A percentile compares a stretch with the other conserved stretches of the same genome.
phyloP scores from a whole-genome alignment of 1,140 invertebrate genomes.

The Homarus americanus region DNA sequence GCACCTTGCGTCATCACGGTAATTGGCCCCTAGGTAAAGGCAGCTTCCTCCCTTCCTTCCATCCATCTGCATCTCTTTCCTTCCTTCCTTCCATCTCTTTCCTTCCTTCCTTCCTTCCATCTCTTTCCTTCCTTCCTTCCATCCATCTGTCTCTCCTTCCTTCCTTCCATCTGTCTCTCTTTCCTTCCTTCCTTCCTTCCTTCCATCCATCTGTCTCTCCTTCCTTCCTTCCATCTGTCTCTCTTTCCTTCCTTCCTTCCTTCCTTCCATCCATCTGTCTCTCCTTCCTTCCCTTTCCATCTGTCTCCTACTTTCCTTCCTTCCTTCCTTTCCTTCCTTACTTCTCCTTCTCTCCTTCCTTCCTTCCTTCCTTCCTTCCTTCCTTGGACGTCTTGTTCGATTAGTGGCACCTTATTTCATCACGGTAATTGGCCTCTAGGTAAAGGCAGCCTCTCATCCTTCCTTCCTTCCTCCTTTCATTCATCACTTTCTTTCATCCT shows the following conservation, averaged over 20 bases:
- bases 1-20: conserved; percentile 8
- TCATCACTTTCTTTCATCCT: not conserved
- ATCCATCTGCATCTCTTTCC: not conserved
- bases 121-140: not conserved
- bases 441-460: not conserved
- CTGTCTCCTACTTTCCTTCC: not conserved
- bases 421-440: not conserved
- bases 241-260: not conserved
- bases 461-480: not conserved
- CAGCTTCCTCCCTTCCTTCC: not conserved
- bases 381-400: not conserved
- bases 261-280: too few species aligned
- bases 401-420: conserved; percentile 10
- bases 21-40: not conserved
- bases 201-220: not conserved
- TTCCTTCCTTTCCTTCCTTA: not conserved
- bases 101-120: not conserved
- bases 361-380: not conserved
- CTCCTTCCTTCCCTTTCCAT: not conserved
- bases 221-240: too few species aligned
- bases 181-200: not conserved
- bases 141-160: not conserved
- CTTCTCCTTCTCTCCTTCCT: not conserved
- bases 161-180: not conserved
- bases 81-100: not conserved